phyloP scores from a whole-genome alignment of 2,113 vertebrate species.

The Potamarius usumacintae region DNA sequence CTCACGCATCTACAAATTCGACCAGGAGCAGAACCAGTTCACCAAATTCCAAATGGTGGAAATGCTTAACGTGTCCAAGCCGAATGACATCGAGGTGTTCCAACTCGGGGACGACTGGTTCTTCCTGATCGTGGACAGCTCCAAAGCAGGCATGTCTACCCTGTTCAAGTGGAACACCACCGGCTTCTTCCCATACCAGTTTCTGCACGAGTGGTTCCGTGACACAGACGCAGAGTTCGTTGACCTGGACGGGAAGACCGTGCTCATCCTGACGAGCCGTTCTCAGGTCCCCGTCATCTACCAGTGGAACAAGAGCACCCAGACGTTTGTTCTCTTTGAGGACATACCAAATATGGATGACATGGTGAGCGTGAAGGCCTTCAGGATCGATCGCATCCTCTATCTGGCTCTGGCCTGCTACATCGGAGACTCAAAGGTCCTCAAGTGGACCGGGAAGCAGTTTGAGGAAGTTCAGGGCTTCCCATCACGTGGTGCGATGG shows the following conservation, averaged over 20 bases:
- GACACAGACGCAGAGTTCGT: conserved; percentile 93
- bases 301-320: conserved; percentile 89
- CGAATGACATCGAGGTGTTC: conserved; percentile 95
- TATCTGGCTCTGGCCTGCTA: conserved; percentile 91
- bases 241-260: conserved; percentile 83
- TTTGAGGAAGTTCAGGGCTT: conserved; percentile 91
- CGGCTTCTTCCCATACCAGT: conserved; percentile 92
- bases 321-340: conserved; percentile 84
- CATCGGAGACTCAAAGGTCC: conserved; percentile 94
- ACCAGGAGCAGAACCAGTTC: conserved; percentile 91
- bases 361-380: conserved; percentile 89
- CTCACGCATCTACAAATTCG: conserved; percentile 95
- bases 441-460: conserved; percentile 88
- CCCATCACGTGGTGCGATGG: conserved; percentile 93
- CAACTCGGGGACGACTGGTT: conserved; percentile 86
- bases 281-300: conserved; percentile 91
- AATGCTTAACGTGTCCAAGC: conserved; percentile 93
- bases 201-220: conserved; percentile 94
- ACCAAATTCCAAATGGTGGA: conserved; percentile 95
- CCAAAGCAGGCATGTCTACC: conserved; percentile 92
- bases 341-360: conserved; percentile 91
- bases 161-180: conserved; percentile 97
- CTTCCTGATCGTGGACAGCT: conserved; percentile 95
- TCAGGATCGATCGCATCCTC: conserved; percentile 77
- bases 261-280: conserved; percentile 90